Evolutionary conservation across 2,113 vertebrate species (phyloP).

Genomic region (Rynchops niger): DNA sequence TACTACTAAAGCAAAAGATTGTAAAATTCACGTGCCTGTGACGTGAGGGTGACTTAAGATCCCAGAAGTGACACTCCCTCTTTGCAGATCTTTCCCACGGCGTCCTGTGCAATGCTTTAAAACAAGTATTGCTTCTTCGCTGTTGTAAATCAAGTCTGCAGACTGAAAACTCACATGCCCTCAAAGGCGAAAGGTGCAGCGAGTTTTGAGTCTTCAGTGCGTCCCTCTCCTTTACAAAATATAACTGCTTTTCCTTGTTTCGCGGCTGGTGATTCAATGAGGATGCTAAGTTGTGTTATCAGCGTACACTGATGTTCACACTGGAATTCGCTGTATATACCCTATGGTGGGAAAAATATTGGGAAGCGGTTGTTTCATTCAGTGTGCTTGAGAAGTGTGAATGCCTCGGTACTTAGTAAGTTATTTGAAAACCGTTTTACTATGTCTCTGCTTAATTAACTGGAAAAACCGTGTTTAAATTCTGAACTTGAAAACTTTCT

Average conservation of each 20-base stretch:
- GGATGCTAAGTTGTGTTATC: not conserved
- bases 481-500: not conserved
- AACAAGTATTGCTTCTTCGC: not conserved
- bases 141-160: not conserved
- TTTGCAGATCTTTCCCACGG: not conserved
- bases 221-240: not conserved
- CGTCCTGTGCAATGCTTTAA: not conserved
- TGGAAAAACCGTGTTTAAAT: not conserved
- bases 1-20: not conserved
- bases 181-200: not conserved
- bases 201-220: not conserved
- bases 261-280: not conserved
- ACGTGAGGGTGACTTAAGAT: not conserved
- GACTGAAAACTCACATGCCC: not conserved
- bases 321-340: not conserved
- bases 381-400: not conserved
- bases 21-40: not conserved
- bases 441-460: not conserved
- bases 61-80: not conserved
- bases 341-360: not conserved
- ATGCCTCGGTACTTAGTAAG: not conserved
- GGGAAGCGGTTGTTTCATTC: not conserved
- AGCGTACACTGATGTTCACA: accelerated
- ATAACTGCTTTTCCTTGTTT: not conserved
- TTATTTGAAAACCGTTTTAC: not conserved